phyloP scores from a whole-genome alignment of 2,888 invertebrate species.

The Isoperla grammatica region DNA sequence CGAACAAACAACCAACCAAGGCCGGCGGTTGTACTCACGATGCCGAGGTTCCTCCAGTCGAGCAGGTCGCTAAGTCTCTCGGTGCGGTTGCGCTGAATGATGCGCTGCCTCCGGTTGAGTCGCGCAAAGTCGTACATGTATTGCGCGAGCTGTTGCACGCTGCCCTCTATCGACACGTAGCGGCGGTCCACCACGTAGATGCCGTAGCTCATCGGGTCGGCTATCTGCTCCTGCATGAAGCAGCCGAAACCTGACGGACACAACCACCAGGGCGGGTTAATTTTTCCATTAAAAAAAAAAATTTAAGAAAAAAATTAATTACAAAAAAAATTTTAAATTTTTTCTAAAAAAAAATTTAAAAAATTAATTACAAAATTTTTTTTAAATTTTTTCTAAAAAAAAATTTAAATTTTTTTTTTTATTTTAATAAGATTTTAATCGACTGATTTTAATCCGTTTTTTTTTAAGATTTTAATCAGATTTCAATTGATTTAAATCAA shows the following conservation, averaged over 20 bases:
- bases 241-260: constrained; percentile 96
- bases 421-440: too few relatives aligned
- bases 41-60: constrained; percentile 97
- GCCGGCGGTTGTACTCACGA: constrained; percentile 76
- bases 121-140: constrained; percentile 92
- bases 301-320: too few relatives aligned
- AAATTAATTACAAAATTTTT: too few relatives aligned
- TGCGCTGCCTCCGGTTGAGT: constrained; percentile 87
- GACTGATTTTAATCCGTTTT: too few relatives aligned
- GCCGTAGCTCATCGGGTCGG: constrained; percentile 96
- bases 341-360: too few relatives aligned
- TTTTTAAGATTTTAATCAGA: too few relatives aligned
- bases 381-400: too few relatives aligned
- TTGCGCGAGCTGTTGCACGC: constrained; percentile 83
- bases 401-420: too few relatives aligned
- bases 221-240: constrained; percentile 97
- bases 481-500: too few relatives aligned
- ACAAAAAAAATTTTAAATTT: too few relatives aligned
- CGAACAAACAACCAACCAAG: background rate
- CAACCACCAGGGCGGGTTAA: too few relatives aligned
- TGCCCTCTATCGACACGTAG: constrained; percentile 82
- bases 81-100: constrained; percentile 96
- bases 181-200: constrained; percentile 97
- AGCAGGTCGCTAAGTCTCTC: constrained; percentile 93
- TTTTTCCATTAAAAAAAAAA: too few relatives aligned